A percentile compares a stretch with the other conserved stretches of the same genome.
phyloP scores from a whole-genome alignment of 2,113 vertebrate species.

The Eleginops maclovinus region DNA sequence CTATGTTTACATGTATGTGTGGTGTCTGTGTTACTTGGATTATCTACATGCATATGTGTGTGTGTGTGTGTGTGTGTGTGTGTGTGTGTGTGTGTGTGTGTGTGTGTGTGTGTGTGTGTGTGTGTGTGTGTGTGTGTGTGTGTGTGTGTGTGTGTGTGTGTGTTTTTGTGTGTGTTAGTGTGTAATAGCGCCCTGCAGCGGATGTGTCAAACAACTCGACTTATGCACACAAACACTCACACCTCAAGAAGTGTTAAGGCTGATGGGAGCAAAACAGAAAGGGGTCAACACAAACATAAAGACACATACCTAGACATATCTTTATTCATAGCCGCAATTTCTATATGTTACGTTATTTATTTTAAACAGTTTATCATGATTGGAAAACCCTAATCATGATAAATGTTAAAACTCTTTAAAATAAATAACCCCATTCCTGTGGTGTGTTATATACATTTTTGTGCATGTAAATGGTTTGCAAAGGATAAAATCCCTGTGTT shows the following conservation, averaged over 20 bases:
- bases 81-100: constrained; percentile 14
- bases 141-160: constrained; percentile 30
- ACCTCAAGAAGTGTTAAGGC: constrained; percentile 43
- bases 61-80: constrained; percentile 28
- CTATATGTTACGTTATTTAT: too few species aligned
- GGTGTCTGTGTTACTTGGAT: neutral
- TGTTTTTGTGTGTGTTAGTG: constrained; percentile 63
- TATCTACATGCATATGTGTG: neutral
- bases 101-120: constrained; percentile 22
- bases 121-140: constrained; percentile 28
- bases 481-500: too few species aligned
- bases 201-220: constrained; percentile 64
- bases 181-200: constrained; percentile 71
- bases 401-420: too few species aligned
- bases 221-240: constrained; percentile 45
- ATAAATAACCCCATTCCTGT: too few species aligned
- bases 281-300: neutral
- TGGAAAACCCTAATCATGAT: too few species aligned
- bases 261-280: constrained; percentile 15
- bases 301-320: too few species aligned
- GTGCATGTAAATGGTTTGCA: too few species aligned
- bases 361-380: too few species aligned
- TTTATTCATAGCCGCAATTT: too few species aligned
- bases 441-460: too few species aligned
- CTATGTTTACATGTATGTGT: neutral